Evolutionary conservation across 2,113 vertebrate genomes (phyloP).

Genomic region (Melozone crissalis): DNA sequence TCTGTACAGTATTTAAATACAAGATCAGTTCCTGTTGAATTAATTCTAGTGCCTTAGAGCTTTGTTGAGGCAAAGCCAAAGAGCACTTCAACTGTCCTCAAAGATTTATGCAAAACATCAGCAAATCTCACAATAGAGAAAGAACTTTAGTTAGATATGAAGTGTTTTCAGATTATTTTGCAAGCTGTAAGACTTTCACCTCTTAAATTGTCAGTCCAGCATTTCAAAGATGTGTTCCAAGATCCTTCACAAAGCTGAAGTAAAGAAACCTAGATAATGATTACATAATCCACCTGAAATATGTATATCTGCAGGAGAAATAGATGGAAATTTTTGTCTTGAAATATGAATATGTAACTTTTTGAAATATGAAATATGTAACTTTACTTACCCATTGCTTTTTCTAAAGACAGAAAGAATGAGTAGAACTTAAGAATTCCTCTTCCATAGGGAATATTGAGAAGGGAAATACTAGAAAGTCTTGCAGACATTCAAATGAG

Average conservation of each 20-base stretch:
- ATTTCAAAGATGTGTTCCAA: neutral
- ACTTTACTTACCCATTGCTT: neutral
- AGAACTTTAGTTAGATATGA: neutral
- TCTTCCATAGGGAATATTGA: neutral
- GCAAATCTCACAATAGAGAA: neutral
- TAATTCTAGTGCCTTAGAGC: neutral
- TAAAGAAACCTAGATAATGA: neutral
- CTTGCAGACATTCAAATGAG: neutral
- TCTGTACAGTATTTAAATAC: neutral
- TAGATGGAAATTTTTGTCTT: neutral
- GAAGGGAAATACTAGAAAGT: neutral
- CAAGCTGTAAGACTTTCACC: neutral
- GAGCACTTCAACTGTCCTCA: neutral
- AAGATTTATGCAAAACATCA: neutral
- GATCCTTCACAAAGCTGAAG: neutral
- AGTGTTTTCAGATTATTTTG: neutral
- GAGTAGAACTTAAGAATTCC: neutral
- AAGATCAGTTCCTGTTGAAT: neutral
- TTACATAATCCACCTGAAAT: neutral
- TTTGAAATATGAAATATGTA: neutral
- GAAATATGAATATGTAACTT: neutral
- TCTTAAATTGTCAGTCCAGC: neutral
- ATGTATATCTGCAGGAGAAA: neutral
- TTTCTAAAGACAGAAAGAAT: neutral
- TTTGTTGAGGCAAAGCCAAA: neutral